Conservation (phyloP, 2,888 invertebrate species). For the Eustalomyia histrio region DNA sequence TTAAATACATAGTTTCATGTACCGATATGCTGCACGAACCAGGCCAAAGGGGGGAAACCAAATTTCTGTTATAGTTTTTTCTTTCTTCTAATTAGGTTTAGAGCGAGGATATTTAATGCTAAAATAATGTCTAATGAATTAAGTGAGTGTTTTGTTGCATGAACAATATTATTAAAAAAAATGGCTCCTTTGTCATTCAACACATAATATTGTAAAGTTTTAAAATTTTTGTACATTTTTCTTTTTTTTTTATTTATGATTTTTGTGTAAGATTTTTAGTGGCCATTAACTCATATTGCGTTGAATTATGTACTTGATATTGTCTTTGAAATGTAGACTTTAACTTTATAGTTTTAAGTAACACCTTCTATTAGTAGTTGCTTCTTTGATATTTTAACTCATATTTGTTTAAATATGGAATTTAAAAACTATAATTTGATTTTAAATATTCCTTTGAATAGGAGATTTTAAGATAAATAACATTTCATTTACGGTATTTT, state of each 20-base stretch:
- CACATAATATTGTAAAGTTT: constrained; percentile 39
- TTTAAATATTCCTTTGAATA: not conserved
- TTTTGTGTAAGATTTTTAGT: not conserved
- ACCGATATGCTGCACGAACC: too few species aligned
- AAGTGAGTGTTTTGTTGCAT: too few species aligned
- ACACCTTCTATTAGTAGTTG: not conserved
- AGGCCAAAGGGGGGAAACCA: too few species aligned
- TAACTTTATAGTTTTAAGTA: not conserved
- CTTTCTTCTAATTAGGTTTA: too few species aligned
- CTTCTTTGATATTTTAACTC: not conserved
- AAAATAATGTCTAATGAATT: not conserved
- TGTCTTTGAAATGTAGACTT: not conserved
- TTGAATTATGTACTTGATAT: constrained; percentile 4
- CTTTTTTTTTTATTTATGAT: not conserved
- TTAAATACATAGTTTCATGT: too few species aligned
- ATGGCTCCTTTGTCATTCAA: not conserved
- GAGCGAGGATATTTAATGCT: too few species aligned
- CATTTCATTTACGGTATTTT: constrained; percentile 14
- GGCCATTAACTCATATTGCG: not conserved
- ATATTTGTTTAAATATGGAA: too few species aligned
- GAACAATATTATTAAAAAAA: not conserved
- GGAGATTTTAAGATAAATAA: not conserved
- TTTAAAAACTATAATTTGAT: too few species aligned
- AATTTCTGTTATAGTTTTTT: too few species aligned
- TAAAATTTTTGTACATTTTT: too few species aligned